Conservation (phyloP, 2,113 vertebrate genomes). For the Plectropomus leopardus region DNA sequence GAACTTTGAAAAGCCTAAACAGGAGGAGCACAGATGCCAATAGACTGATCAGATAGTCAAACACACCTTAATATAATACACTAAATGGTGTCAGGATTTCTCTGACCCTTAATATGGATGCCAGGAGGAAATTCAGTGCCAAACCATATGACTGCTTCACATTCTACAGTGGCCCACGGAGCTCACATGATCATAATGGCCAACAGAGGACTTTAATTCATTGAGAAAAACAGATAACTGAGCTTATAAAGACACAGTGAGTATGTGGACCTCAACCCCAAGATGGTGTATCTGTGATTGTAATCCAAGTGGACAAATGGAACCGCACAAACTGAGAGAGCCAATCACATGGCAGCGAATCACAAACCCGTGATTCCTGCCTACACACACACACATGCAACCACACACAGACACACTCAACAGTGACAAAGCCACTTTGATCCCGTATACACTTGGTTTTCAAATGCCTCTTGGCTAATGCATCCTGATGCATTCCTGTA, state of each 20-base stretch:
- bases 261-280: constrained; percentile 7
- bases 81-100: too few relatives aligned
- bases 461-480: too few relatives aligned
- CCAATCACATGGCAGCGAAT: constrained; percentile 49
- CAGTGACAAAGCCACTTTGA: constrained; percentile 47
- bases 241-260: background rate
- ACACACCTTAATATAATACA: too few relatives aligned
- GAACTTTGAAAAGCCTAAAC: background rate
- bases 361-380: constrained; percentile 59
- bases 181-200: background rate
- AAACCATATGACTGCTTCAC: background rate
- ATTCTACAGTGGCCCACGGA: background rate
- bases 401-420: constrained; percentile 29
- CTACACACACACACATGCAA: constrained; percentile 22
- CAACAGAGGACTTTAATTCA: background rate
- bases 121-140: constrained; percentile 17
- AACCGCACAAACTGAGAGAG: constrained; percentile 30
- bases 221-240: constrained; percentile 1
- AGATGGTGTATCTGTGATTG: too few relatives aligned
- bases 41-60: constrained; percentile 7
- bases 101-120: too few relatives aligned
- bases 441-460: too few relatives aligned
- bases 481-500: too few relatives aligned
- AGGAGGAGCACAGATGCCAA: constrained; percentile 7
- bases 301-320: constrained; percentile 1